These are phyloP conservation scores for Tridacna gigas DNA, from an alignment of 2,888 invertebrate genomes.

Conservation along the genomic window DNA sequence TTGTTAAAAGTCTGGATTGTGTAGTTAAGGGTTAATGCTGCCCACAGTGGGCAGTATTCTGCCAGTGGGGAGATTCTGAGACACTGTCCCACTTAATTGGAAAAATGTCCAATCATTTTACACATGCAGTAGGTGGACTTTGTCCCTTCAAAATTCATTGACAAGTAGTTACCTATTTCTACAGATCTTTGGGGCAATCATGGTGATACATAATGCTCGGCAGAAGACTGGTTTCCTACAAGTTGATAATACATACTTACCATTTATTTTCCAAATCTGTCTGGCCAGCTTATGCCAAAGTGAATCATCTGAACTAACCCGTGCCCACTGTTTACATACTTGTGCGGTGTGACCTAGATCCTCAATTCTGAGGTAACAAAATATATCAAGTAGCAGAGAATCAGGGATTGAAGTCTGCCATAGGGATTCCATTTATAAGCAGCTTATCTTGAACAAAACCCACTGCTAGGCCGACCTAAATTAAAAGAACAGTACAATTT, in stretches of 20 bases:
- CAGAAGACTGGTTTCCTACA: not conserved
- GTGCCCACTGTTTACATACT: conserved; percentile 66
- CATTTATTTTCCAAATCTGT: conserved; percentile 61
- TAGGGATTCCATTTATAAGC: not conserved
- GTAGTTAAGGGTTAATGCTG: not conserved
- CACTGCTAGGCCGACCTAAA: no score
- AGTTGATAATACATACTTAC: conserved; percentile 25
- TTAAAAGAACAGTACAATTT: no score
- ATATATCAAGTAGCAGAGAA: conserved; percentile 69
- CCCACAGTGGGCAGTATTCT: no score
- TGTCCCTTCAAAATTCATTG: no score
- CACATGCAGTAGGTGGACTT: no score
- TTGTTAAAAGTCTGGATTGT: not conserved
- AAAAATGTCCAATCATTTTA: no score
- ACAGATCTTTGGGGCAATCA: not conserved
- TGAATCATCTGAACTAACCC: conserved; percentile 67
- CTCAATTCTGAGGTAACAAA: conserved; percentile 60
- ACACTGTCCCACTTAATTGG: no score
- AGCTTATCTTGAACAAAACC: no score
- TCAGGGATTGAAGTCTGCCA: conserved; percentile 54
- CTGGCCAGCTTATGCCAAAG: conserved; percentile 67
- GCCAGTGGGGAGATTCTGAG: no score
- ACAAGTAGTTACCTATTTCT: no score
- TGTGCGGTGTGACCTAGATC: conserved; percentile 53
- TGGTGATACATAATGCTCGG: not conserved